Percentiles rank a stretch among this genome's conserved stretches.
These are phyloP conservation scores for Jacana jacana DNA, from an alignment of 2,113 vertebrate species.

Conservation along the genomic window DNA sequence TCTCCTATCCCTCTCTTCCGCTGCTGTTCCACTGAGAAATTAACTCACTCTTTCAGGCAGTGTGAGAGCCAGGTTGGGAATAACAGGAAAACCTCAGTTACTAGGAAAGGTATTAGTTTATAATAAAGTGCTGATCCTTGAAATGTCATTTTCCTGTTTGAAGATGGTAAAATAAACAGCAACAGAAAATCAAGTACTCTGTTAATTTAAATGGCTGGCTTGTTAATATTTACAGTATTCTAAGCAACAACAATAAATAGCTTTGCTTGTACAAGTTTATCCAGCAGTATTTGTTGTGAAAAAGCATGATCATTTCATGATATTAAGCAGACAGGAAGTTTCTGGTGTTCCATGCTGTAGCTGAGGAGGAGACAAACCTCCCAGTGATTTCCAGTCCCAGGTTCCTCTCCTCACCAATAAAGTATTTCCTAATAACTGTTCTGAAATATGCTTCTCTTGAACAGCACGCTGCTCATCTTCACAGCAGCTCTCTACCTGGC, in stretches of 20 bases:
- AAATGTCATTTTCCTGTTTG: not conserved
- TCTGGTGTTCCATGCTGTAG: not conserved
- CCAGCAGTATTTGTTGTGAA: not conserved
- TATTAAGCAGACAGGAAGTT: not conserved
- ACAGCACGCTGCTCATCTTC: not conserved
- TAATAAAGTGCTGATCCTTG: slow-evolving; percentile 22
- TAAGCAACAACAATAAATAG: not conserved
- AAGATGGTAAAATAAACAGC: slow-evolving; percentile 5
- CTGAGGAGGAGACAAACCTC: not conserved
- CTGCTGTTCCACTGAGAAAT: slow-evolving; percentile 33
- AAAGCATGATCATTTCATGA: not conserved
- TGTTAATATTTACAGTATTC: not conserved
- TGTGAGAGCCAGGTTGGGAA: not conserved
- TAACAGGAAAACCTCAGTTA: slow-evolving; percentile 4
- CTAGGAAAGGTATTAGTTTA: slow-evolving; percentile 13
- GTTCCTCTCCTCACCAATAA: not conserved
- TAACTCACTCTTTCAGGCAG: slow-evolving; percentile 1
- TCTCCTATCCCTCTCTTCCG: not conserved
- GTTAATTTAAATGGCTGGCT: not conserved
- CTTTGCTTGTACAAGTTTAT: not conserved
- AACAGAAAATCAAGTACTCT: not conserved
- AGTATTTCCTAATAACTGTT: not conserved
- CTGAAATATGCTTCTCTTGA: not conserved
- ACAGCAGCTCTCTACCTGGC: not conserved
- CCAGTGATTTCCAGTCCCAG: not conserved